A percentile compares a stretch with the other conserved stretches of the same genome.
phyloP scores from a whole-genome alignment of 1,140 invertebrate genomes.

The Bombyx mori region ASM3026992v2 NC_085112.1:6064001-6064500 shows the following conservation, averaged over 20 bases:
- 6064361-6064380: too few relatives aligned
- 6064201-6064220: conserved; percentile 18
- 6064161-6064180: conserved; percentile 59
- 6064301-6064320: too few relatives aligned
- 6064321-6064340: too few relatives aligned
- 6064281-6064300: too few relatives aligned
- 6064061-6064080: conserved; percentile 68
- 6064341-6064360: too few relatives aligned
- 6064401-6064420: background rate
- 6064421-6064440: conserved; percentile 3
- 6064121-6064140: conserved; percentile 63
- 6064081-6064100: conserved; percentile 69
- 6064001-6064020: conserved; percentile 66
- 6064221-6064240: conserved; percentile 4
- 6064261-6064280: too few relatives aligned
- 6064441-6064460: conserved; percentile 7
- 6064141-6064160: conserved; percentile 41
- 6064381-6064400: too few relatives aligned
- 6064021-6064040: conserved; percentile 67
- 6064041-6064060: conserved; percentile 71
- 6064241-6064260: background rate
- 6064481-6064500: conserved; percentile 12
- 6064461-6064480: conserved; percentile 4
- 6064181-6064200: conserved; percentile 39
- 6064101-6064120: conserved; percentile 61